These are phyloP conservation scores for Papilio polytes DNA, from an alignment of 1,140 invertebrate species.

Conservation along the genomic window DNA sequence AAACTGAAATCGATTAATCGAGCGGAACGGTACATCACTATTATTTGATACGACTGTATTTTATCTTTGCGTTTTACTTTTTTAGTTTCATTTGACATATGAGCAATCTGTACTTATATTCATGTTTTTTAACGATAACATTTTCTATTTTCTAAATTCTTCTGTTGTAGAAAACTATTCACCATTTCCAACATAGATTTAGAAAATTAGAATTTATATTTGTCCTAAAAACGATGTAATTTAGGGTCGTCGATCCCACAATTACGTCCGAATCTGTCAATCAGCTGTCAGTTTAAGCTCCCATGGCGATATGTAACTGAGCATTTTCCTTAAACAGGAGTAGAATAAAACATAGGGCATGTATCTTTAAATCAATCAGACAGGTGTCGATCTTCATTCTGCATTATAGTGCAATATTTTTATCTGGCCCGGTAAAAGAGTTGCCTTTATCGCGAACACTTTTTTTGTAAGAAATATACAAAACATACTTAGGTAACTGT, in stretches of 20 bases:
- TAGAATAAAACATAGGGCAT: constrained; percentile 8
- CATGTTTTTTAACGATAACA: not conserved
- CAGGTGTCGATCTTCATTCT: constrained; percentile 34
- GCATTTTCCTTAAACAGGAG: constrained; percentile 22
- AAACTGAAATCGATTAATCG: constrained; percentile 22
- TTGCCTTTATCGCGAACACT: not conserved
- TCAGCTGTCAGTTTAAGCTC: constrained; percentile 12
- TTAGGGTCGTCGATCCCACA: not conserved
- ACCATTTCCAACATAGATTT: no score
- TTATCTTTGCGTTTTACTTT: not conserved
- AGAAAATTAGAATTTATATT: not conserved
- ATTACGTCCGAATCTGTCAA: constrained; percentile 6
- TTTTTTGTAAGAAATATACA: no score
- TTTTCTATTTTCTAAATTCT: no score
- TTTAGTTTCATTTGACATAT: not conserved
- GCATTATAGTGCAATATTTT: not conserved
- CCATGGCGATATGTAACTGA: not conserved
- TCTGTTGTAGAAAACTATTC: no score
- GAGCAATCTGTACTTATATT: not conserved
- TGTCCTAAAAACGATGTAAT: not conserved
- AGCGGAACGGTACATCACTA: constrained; percentile 18
- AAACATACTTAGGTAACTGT: no score
- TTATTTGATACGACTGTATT: constrained; percentile 9
- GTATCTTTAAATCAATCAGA: constrained; percentile 31
- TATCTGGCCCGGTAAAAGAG: not conserved